Conservation (phyloP, 1,140 invertebrate species). For the Semibalanus balanoides region DNA sequence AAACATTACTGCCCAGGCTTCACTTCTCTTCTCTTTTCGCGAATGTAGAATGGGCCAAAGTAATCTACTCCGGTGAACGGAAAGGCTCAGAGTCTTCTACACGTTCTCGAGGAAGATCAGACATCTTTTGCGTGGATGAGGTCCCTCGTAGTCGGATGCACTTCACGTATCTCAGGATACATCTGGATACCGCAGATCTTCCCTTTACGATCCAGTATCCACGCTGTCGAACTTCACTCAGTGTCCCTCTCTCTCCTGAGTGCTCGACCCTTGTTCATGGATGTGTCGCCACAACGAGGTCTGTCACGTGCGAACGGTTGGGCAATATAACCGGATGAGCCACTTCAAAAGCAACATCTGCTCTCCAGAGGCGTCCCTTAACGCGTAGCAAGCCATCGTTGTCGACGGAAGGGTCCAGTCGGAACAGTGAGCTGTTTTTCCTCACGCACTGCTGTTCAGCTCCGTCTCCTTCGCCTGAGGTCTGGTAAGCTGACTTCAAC, state of each 20-base stretch:
- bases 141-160: neutral
- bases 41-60: neutral
- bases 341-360: neutral
- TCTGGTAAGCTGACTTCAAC: too few relatives aligned
- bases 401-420: neutral
- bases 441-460: too few relatives aligned
- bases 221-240: neutral
- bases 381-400: neutral
- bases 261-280: neutral
- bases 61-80: neutral
- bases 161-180: neutral
- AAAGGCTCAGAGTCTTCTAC: neutral
- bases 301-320: neutral
- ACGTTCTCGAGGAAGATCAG: neutral
- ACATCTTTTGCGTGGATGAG: neutral
- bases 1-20: neutral
- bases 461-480: too few relatives aligned
- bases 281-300: neutral
- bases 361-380: neutral
- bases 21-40: neutral
- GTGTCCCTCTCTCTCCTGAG: neutral
- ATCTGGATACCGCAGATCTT: neutral
- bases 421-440: too few relatives aligned
- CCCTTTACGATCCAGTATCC: neutral
- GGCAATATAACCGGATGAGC: neutral